A percentile compares a stretch with the other conserved stretches of the same genome.
Evolutionary conservation across 2,888 invertebrate species (phyloP).

Genomic region (Nomada goodeniana): DNA sequence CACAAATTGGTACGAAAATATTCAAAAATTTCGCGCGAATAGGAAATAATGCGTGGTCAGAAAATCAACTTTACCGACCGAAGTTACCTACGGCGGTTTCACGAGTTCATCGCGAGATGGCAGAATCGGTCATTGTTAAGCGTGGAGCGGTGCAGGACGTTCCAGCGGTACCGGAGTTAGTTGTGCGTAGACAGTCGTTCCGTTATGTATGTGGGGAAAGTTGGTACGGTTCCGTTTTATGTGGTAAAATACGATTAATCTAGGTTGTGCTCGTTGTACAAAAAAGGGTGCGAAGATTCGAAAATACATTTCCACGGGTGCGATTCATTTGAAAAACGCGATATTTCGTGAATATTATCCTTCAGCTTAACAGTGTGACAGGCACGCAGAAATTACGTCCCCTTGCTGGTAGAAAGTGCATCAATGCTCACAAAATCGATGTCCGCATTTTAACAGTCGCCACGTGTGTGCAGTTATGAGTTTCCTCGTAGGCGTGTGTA

Average conservation of each 20-base stretch:
- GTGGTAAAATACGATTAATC: conserved; percentile 5
- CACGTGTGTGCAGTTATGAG: conserved; percentile 60
- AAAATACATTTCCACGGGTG: background rate
- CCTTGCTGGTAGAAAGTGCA: conserved; percentile 6
- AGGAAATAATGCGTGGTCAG: background rate
- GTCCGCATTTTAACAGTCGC: conserved; percentile 18
- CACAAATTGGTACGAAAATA: background rate
- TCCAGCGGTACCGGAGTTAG: conserved; percentile 37
- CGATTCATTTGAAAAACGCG: background rate
- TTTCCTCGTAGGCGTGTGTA: conserved; percentile 38
- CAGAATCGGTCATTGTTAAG: background rate
- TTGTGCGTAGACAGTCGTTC: conserved; percentile 37
- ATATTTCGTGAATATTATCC: background rate
- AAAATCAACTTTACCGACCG: conserved; percentile 1
- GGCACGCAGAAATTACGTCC: conserved; percentile 1
- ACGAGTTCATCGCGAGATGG: conserved; percentile 6
- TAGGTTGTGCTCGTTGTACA: background rate
- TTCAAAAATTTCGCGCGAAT: background rate
- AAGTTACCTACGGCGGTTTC: background rate
- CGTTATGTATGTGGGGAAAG: background rate
- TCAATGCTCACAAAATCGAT: conserved; percentile 32
- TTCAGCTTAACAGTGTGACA: background rate
- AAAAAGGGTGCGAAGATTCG: conserved; percentile 9
- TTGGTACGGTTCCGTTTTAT: background rate
- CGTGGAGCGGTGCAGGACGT: background rate